Evolutionary conservation across 1,140 invertebrate species (phyloP).

Genomic region (Anoplolepis gracilipes): DNA sequence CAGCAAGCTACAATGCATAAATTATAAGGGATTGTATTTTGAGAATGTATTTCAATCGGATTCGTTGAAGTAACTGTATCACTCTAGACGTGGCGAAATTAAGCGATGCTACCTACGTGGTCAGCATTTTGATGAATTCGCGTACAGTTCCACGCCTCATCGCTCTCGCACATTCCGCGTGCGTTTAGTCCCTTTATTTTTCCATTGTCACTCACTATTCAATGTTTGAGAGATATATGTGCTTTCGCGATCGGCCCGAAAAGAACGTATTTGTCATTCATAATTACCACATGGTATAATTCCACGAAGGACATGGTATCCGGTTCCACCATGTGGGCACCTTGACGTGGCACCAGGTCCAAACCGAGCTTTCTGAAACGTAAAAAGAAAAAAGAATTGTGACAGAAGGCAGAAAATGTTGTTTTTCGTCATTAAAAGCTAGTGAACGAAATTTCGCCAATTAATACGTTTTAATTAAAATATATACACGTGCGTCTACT

Average conservation of each 20-base stretch:
- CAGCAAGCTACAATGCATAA: not conserved
- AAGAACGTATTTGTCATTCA: not conserved
- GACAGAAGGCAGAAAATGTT: not conserved
- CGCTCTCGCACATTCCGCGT: not conserved
- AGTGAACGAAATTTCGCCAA: not conserved
- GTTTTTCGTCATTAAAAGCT: not conserved
- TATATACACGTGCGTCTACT: not conserved
- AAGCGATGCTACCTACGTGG: constrained; percentile 3
- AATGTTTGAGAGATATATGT: not conserved
- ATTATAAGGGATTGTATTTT: not conserved
- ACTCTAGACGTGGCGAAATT: not conserved
- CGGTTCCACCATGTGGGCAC: constrained; percentile 94
- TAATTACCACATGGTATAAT: constrained; percentile 92
- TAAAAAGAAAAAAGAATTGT: constrained; percentile 71
- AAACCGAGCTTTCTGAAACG: constrained; percentile 94
- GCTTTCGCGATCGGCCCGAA: not conserved
- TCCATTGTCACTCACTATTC: not conserved
- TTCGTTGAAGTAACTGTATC: constrained; percentile 38
- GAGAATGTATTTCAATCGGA: not conserved
- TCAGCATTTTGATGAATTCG: constrained; percentile 45
- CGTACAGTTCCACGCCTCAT: not conserved
- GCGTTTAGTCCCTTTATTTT: not conserved
- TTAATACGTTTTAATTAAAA: not conserved
- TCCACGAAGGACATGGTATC: constrained; percentile 95
- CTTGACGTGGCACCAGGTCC: constrained; percentile 95